Evolutionary conservation across 2,113 vertebrate genomes (phyloP).

Genomic region (Grantiella picta): DNA sequence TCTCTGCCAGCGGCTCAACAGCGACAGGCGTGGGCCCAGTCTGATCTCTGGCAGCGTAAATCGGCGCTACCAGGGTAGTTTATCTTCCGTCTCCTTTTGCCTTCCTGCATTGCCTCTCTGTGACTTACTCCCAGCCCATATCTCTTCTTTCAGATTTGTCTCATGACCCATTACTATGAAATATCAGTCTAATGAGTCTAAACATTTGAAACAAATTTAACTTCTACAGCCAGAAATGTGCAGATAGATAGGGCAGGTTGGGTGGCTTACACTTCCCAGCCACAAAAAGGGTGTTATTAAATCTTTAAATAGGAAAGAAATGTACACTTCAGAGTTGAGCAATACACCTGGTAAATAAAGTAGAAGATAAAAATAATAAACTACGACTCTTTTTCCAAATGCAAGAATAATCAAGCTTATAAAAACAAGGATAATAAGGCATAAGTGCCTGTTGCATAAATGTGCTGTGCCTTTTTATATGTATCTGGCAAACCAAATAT

Average conservation of each 20-base stretch:
- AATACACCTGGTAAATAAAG: not conserved
- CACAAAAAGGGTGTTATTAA: not conserved
- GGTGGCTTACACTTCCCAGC: not conserved
- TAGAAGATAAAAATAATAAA: constrained; percentile 12
- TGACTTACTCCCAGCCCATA: not conserved
- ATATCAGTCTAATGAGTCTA: not conserved
- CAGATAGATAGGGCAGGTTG: not conserved
- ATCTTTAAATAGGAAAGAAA: not conserved
- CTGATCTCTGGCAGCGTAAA: not conserved
- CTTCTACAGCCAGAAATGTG: not conserved
- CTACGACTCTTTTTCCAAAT: not conserved
- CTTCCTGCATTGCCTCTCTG: not conserved
- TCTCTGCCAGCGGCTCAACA: too few species aligned
- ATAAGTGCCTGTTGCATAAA: not conserved
- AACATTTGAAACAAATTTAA: not conserved
- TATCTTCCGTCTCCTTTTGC: not conserved
- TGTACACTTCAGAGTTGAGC: not conserved
- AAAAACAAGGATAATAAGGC: not conserved
- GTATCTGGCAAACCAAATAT: not conserved
- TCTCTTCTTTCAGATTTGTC: not conserved
- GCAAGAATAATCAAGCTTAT: not conserved
- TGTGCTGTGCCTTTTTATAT: not conserved
- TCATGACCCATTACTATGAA: not conserved
- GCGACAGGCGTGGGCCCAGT: not conserved
- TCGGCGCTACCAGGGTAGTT: not conserved